Evolutionary conservation across 2,113 vertebrate species (phyloP).

Genomic region (Fulmarus glacialis): DNA sequence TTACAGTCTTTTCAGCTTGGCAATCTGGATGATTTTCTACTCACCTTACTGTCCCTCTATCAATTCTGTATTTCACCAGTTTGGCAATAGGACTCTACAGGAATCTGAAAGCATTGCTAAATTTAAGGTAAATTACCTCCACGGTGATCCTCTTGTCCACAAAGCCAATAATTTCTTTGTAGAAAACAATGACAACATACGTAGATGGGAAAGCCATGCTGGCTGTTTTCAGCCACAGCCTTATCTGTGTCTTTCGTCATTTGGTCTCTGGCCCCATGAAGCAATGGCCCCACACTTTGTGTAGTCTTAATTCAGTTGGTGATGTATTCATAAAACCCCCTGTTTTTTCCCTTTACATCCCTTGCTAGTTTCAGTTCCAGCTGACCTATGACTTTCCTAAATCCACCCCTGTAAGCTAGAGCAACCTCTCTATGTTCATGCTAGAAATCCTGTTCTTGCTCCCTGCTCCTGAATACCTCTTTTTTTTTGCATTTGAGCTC

Average conservation of each 20-base stretch:
- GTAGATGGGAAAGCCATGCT: neutral
- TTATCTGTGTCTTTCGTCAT: neutral
- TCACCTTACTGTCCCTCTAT: fast-evolving
- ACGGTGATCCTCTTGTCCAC: neutral
- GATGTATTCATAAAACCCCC: neutral
- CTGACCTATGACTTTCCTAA: neutral
- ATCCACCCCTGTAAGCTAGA: neutral
- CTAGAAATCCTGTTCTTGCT: neutral
- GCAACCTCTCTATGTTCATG: neutral
- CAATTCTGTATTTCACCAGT: neutral
- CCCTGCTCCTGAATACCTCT: neutral
- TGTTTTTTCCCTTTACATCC: neutral
- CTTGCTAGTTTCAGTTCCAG: neutral
- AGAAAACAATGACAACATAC: neutral
- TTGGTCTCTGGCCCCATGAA: neutral
- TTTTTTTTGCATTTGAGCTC: neutral
- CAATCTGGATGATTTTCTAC: neutral
- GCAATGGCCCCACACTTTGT: neutral
- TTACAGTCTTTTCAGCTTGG: neutral
- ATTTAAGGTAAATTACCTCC: neutral
- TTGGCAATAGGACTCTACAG: neutral
- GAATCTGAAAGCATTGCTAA: neutral
- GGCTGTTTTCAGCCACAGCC: neutral
- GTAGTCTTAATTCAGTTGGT: neutral
- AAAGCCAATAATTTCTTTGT: neutral